phyloP scores from a whole-genome alignment of 2,113 vertebrate genomes.

The Camelus dromedarius region DNA sequence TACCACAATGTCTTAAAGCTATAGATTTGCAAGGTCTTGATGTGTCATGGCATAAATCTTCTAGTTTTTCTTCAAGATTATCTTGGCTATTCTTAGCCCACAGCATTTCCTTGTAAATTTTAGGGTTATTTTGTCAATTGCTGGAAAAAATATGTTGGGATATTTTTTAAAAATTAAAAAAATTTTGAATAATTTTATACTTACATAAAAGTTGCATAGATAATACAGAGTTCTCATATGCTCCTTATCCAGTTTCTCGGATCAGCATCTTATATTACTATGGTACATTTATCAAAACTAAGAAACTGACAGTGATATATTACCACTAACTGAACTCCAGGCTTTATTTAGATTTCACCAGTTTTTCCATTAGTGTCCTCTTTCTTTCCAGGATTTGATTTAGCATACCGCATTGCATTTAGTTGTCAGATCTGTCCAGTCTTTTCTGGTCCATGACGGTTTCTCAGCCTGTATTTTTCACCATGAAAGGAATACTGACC shows the following conservation, averaged over 20 bases:
- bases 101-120: not conserved
- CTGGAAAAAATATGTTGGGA: not conserved
- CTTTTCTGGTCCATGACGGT: not conserved
- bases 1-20: not conserved
- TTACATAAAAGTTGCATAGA: not conserved
- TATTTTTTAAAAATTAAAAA: not conserved
- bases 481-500: not conserved
- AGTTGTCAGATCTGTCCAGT: not conserved
- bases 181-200: not conserved
- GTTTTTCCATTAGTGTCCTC: slow-evolving; percentile 13
- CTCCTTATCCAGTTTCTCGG: not conserved
- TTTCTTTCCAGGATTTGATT: not conserved
- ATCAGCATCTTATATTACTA: not conserved
- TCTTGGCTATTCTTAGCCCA: not conserved
- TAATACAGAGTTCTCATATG: not conserved
- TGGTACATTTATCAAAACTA: slow-evolving; percentile 42
- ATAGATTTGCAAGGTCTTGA: not conserved
- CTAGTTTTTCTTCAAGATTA: not conserved
- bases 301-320: slow-evolving; percentile 51
- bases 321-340: slow-evolving; percentile 1
- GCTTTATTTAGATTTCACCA: slow-evolving; percentile 61
- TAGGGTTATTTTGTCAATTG: slow-evolving; percentile 37
- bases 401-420: not conserved
- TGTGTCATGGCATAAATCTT: not conserved
- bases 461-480: slow-evolving; percentile 28